Conservation (phyloP, 1,140 invertebrate species). For the Drosophila bocki region DNA sequence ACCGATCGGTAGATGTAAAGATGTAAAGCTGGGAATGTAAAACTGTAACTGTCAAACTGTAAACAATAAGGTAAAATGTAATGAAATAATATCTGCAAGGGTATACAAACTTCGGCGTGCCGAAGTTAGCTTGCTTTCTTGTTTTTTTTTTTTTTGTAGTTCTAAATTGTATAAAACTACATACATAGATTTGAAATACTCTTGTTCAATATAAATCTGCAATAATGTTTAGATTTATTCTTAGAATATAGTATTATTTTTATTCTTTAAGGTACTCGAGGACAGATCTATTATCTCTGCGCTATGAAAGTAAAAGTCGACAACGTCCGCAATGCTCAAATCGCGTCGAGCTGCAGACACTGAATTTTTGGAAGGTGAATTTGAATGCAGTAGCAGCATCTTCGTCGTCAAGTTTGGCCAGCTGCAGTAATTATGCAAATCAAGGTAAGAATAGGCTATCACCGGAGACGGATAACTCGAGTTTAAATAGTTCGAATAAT, state of each 20-base stretch:
- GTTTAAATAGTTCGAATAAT: slow-evolving; percentile 47
- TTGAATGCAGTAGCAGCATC: background rate
- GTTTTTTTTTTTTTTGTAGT: no score
- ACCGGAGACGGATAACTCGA: slow-evolving; percentile 56
- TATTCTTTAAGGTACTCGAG: slow-evolving; percentile 55
- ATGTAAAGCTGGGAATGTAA: no score
- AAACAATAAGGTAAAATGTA: no score
- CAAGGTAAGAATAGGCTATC: slow-evolving; percentile 48
- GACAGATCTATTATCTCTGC: slow-evolving; percentile 58
- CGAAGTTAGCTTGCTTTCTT: no score
- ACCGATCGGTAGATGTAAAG: no score
- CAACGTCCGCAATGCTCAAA: slow-evolving; percentile 64
- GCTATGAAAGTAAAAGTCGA: slow-evolving; percentile 61
- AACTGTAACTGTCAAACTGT: no score
- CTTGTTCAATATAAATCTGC: no score
- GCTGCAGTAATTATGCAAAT: slow-evolving; percentile 22
- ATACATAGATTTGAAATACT: background rate
- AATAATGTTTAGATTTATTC: background rate
- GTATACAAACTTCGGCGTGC: no score
- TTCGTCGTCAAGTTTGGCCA: slow-evolving; percentile 1
- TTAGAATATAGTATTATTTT: no score
- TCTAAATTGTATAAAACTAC: background rate
- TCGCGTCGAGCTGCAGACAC: slow-evolving; percentile 55
- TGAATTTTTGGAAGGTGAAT: slow-evolving; percentile 71
- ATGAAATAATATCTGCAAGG: no score